phyloP scores from a whole-genome alignment of 92 coral and sea anemone species.

The Parazoanthus swiftii region DNA sequence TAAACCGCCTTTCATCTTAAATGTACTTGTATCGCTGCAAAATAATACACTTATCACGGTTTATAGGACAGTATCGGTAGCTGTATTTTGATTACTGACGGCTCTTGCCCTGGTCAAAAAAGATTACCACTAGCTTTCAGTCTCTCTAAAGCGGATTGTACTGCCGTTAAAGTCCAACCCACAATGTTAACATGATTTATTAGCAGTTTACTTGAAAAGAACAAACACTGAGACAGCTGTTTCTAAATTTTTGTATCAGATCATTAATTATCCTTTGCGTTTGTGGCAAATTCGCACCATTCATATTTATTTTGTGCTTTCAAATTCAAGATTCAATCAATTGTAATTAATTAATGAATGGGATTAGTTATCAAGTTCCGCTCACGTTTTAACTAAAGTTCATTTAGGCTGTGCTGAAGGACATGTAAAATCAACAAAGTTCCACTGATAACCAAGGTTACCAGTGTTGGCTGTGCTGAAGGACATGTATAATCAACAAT shows the following conservation, averaged over 20 bases:
- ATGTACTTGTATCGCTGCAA: no score
- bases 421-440: neutral
- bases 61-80: no score
- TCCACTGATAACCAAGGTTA: neutral
- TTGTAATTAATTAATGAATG: neutral
- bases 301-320: neutral
- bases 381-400: neutral
- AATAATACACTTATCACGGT: no score
- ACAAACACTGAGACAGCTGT: no score
- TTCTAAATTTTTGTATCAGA: no score
- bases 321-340: neutral
- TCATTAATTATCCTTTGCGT: neutral
- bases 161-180: no score
- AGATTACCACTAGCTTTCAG: no score
- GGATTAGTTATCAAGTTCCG: neutral
- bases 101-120: neutral
- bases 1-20: no score
- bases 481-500: neutral
- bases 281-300: neutral
- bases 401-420: neutral
- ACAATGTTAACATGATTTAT: no score
- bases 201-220: no score
- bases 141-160: no score
- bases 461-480: neutral
- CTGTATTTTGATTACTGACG: neutral